phyloP scores from a whole-genome alignment of 1,140 invertebrate genomes.

The Pollicipes pollicipes region DNA sequence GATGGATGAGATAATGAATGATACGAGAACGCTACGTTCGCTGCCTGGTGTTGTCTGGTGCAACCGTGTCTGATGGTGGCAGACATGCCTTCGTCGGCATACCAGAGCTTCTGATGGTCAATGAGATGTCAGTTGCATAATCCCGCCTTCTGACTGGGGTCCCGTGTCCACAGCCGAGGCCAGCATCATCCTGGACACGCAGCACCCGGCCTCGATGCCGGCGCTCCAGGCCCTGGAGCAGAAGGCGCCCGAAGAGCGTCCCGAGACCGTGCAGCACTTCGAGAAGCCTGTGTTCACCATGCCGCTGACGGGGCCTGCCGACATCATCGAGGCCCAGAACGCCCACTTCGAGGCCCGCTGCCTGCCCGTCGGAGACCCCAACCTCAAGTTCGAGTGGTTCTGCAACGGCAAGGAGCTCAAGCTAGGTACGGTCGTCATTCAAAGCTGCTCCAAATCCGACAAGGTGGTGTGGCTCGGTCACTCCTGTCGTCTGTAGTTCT shows the following conservation, averaged over 20 bases:
- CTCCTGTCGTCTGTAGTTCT: too few relatives aligned
- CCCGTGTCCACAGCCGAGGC: conserved; percentile 73
- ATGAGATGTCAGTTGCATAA: too few relatives aligned
- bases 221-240: conserved; percentile 82
- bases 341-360: conserved; percentile 92
- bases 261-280: background rate
- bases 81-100: too few relatives aligned
- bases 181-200: conserved; percentile 72
- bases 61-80: too few relatives aligned
- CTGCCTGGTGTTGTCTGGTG: too few relatives aligned
- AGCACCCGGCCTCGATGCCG: conserved; percentile 85
- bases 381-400: conserved; percentile 80
- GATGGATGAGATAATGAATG: too few relatives aligned
- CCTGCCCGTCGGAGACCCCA: conserved; percentile 83
- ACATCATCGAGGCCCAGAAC: conserved; percentile 80
- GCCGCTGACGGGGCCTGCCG: conserved; percentile 59
- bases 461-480: too few relatives aligned
- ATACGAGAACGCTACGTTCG: too few relatives aligned
- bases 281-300: conserved; percentile 1
- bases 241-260: conserved; percentile 14
- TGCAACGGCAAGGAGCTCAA: conserved; percentile 84
- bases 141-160: too few relatives aligned
- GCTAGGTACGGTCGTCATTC: conserved; percentile 46
- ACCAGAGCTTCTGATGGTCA: too few relatives aligned
- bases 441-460: too few relatives aligned